Conservation (phyloP, 1,140 invertebrate species). For the Parasteatoda tepidariorum region DNA sequence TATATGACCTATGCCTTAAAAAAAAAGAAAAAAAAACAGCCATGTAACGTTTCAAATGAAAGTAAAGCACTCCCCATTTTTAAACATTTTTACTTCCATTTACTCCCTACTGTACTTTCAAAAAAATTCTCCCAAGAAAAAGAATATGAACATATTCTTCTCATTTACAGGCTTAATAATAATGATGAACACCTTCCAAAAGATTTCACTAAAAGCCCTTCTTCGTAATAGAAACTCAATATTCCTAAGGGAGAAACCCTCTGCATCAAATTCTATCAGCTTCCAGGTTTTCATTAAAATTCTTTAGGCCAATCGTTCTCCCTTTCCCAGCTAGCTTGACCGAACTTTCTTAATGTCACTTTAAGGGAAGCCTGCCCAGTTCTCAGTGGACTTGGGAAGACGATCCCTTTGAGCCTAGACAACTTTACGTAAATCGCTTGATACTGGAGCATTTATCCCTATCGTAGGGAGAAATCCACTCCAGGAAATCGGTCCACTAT, state of each 20-base stretch:
- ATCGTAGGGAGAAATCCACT: not conserved
- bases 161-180: too few relatives aligned
- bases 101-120: too few relatives aligned
- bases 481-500: slow-evolving; percentile 18
- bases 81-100: too few relatives aligned
- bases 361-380: not conserved
- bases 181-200: too few relatives aligned
- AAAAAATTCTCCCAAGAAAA: too few relatives aligned
- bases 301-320: not conserved
- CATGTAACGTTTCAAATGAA: too few relatives aligned
- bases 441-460: slow-evolving; percentile 8
- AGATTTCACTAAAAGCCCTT: too few relatives aligned
- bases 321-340: not conserved
- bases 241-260: not conserved
- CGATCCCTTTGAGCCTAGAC: not conserved
- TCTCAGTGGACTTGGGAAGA: not conserved
- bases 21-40: too few relatives aligned
- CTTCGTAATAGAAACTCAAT: not conserved
- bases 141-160: too few relatives aligned
- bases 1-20: too few relatives aligned
- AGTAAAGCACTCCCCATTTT: too few relatives aligned
- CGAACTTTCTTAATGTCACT: not conserved
- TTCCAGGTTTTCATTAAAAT: not conserved
- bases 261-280: not conserved
- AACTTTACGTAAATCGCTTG: slow-evolving; percentile 37